Evolutionary conservation across 2,113 vertebrate species (phyloP).

Genomic region (Antidorcas marsupialis): DNA sequence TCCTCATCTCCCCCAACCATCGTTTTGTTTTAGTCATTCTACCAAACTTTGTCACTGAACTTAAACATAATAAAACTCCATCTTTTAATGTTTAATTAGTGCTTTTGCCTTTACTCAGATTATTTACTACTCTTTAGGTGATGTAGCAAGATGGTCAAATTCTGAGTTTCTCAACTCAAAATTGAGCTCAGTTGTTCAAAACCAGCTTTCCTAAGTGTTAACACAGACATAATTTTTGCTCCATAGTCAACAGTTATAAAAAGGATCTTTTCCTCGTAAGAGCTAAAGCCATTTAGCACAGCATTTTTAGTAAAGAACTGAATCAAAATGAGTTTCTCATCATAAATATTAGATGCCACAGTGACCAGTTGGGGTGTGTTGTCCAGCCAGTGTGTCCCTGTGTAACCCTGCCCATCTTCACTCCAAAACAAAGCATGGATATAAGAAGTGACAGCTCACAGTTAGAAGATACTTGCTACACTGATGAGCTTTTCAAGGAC

Average conservation of each 20-base stretch:
- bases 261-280: not conserved
- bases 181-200: not conserved
- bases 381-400: not conserved
- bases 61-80: not conserved
- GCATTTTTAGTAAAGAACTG: not conserved
- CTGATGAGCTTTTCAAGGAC: not conserved
- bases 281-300: not conserved
- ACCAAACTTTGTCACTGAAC: not conserved
- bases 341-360: not conserved
- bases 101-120: not conserved
- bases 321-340: not conserved
- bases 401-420: not conserved
- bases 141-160: not conserved
- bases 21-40: not conserved
- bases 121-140: not conserved
- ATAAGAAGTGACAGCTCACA: not conserved
- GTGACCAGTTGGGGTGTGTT: not conserved
- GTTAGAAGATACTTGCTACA: not conserved
- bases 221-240: not conserved
- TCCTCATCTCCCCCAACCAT: not conserved
- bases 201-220: not conserved
- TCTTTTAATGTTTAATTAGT: not conserved
- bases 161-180: not conserved
- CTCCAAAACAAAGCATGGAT: not conserved
- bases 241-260: not conserved